Conservation (phyloP, 2,888 invertebrate genomes). For the Stomorhina lunata region DNA sequence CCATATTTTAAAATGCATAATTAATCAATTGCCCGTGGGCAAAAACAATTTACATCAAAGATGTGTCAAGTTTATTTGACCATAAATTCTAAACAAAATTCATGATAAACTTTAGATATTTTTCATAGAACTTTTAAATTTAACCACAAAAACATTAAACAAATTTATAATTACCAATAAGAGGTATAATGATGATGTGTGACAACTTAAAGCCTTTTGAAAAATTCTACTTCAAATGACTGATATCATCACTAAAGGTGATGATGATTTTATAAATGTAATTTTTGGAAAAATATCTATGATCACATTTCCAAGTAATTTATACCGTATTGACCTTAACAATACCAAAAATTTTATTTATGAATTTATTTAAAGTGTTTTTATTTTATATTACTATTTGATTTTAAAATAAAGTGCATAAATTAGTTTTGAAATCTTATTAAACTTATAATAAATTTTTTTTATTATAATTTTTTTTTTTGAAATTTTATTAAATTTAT, state of each 20-base stretch:
- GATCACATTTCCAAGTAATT: not conserved
- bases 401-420: not conserved
- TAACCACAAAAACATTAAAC: constrained; percentile 19
- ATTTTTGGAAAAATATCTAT: not conserved
- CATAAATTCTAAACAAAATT: constrained; percentile 18
- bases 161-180: not conserved
- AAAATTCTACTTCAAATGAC: not conserved
- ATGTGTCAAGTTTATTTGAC: constrained; percentile 32
- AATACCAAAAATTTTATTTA: constrained; percentile 22
- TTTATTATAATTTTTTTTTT: too few species aligned
- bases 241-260: constrained; percentile 34
- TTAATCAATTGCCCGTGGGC: constrained; percentile 8
- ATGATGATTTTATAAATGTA: not conserved
- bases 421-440: not conserved
- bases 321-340: constrained; percentile 10
- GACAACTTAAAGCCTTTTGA: not conserved
- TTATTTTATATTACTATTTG: not conserved
- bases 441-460: too few species aligned
- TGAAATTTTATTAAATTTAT: too few species aligned
- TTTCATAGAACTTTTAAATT: not conserved
- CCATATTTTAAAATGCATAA: constrained; percentile 27
- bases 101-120: constrained; percentile 7
- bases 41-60: constrained; percentile 8
- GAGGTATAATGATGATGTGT: not conserved
- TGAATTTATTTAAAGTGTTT: constrained; percentile 16